A percentile compares a stretch with the other conserved stretches of the same genome.
These are phyloP conservation scores for Epinotia ramella DNA, from an alignment of 2,888 invertebrate genomes.

Conservation along the genomic window DNA sequence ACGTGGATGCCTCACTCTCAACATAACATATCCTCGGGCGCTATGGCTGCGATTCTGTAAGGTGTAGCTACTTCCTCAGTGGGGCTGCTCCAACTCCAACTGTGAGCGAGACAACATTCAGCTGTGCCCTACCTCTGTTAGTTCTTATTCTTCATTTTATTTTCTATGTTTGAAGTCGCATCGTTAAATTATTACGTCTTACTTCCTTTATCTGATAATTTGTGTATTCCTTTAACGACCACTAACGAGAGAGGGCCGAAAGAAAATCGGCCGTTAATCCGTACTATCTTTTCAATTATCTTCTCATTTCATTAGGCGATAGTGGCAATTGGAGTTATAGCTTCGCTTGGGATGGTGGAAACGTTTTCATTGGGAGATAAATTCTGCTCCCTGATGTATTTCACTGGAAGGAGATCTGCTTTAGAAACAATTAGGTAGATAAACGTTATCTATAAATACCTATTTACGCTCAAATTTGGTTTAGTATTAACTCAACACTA, in stretches of 20 bases:
- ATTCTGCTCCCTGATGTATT: background rate
- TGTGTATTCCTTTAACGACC: constrained; percentile 35
- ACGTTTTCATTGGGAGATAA: background rate
- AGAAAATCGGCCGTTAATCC: constrained; percentile 18
- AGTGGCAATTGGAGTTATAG: constrained; percentile 22
- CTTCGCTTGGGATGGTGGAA: constrained; percentile 9
- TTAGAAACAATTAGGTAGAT: background rate
- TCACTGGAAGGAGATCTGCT: no score
- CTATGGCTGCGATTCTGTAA: no score
- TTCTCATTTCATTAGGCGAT: constrained; percentile 34
- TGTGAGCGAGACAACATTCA: no score
- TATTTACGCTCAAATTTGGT: no score
- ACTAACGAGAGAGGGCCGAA: constrained; percentile 13
- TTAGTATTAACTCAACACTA: background rate
- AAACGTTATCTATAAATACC: no score
- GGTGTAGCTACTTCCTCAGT: no score
- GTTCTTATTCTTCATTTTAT: no score
- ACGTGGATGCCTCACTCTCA: no score
- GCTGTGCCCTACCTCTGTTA: no score
- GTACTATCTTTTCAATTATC: constrained; percentile 40
- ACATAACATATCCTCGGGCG: no score
- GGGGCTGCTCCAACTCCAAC: no score
- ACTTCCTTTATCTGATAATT: constrained; percentile 22
- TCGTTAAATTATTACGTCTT: background rate
- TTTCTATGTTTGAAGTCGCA: background rate